phyloP scores from a whole-genome alignment of 2,888 invertebrate genomes.

The Mongoloraphidia duomilia region DNA sequence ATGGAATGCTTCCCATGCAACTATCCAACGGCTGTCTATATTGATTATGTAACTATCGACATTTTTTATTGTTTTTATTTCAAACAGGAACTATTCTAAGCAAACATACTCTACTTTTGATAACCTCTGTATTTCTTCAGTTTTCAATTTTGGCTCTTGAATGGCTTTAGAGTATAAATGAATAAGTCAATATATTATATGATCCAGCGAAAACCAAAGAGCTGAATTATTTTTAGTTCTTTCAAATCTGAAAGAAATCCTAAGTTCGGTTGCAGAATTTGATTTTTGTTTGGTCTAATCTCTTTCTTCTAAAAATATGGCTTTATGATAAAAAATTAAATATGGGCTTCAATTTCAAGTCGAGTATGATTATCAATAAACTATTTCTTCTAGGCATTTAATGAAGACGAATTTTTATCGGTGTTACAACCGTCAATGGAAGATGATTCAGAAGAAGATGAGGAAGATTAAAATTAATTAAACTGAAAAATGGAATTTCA shows the following conservation, averaged over 20 bases:
- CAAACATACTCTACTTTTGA: not conserved
- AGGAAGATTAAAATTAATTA: not conserved
- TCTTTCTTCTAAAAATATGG: no score
- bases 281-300: no score
- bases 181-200: no score
- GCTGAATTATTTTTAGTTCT: no score
- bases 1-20: conserved; percentile 50
- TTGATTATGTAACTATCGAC: conserved; percentile 33
- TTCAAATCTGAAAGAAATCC: no score
- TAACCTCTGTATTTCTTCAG: not conserved
- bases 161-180: no score
- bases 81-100: conserved; percentile 7
- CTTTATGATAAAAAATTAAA: no score
- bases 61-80: conserved; percentile 8
- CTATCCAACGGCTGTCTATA: conserved; percentile 32
- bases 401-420: conserved; percentile 21
- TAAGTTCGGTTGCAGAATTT: no score
- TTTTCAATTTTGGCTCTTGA: not conserved
- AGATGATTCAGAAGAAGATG: not conserved
- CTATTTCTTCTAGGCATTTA: conserved; percentile 20
- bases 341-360: no score
- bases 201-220: no score
- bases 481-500: no score
- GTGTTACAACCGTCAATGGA: conserved; percentile 18
- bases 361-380: no score